Evolutionary conservation across 2,888 invertebrate genomes (phyloP).

Genomic region (Pachycephus smyrnensis): DNA sequence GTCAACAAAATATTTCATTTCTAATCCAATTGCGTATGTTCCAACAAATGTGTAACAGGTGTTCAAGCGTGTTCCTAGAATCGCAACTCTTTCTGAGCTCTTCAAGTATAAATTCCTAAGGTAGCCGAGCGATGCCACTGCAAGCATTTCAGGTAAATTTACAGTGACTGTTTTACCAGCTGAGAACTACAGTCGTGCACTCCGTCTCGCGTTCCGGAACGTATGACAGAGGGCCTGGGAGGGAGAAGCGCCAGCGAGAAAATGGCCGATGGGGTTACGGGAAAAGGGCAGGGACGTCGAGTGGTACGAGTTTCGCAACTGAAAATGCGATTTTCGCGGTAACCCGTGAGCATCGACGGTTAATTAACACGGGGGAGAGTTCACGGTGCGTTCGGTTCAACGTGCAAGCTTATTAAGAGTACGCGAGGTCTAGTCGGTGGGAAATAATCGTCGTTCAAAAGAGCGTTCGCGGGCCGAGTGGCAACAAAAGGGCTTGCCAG

Average conservation of each 20-base stretch:
- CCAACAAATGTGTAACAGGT: neutral
- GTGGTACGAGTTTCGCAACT: conserved; percentile 49
- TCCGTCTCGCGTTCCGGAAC: conserved; percentile 2
- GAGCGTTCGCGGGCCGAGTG: conserved; percentile 53
- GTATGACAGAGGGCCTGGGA: conserved; percentile 29
- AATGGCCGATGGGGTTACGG: conserved; percentile 64
- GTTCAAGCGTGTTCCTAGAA: neutral
- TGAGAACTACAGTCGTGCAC: conserved; percentile 10
- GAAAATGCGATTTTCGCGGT: conserved; percentile 44
- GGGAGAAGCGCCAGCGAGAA: conserved; percentile 58
- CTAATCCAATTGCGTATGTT: neutral
- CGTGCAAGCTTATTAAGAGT: conserved; percentile 8
- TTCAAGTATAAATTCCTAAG: neutral
- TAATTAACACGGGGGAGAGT: conserved; percentile 18
- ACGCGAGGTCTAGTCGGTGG: conserved; percentile 6
- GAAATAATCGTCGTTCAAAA: conserved; percentile 39
- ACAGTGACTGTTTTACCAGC: conserved; percentile 9
- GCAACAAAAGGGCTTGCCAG: conserved; percentile 55
- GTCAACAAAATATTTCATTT: too few species aligned
- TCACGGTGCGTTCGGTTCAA: conserved; percentile 17
- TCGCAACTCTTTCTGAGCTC: neutral
- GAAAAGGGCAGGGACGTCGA: conserved; percentile 66
- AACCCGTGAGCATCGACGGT: conserved; percentile 26
- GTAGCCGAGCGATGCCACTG: neutral
- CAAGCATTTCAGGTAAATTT: neutral